These are phyloP conservation scores for Apoderus coryli DNA, from an alignment of 2,888 invertebrate genomes.

Conservation along the genomic window DNA sequence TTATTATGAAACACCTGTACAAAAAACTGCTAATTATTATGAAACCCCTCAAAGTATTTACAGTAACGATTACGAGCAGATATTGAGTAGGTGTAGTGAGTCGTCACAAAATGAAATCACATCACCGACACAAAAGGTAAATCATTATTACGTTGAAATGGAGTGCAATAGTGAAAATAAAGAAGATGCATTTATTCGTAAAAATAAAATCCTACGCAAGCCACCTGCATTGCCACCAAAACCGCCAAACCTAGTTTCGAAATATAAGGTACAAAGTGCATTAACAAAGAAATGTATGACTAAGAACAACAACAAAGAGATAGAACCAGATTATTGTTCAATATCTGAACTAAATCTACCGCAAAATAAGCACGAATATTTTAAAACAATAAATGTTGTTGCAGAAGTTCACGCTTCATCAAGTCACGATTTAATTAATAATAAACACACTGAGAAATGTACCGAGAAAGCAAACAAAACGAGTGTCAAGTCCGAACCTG, in stretches of 20 bases:
- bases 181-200: constrained; percentile 23
- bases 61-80: constrained; percentile 61
- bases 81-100: constrained; percentile 38
- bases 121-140: constrained; percentile 35
- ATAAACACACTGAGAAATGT: constrained; percentile 17
- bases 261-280: constrained; percentile 39
- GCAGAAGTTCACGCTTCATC: constrained; percentile 28
- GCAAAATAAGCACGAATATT: constrained; percentile 20
- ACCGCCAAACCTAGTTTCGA: constrained; percentile 56
- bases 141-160: constrained; percentile 49
- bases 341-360: constrained; percentile 55
- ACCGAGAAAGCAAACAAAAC: constrained; percentile 11
- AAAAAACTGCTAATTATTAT: constrained; percentile 38
- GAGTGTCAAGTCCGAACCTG: constrained; percentile 16
- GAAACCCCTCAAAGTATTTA: constrained; percentile 57
- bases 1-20: constrained; percentile 34
- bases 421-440: constrained; percentile 22
- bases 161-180: constrained; percentile 33
- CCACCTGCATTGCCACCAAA: constrained; percentile 69
- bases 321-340: constrained; percentile 62
- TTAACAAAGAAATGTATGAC: constrained; percentile 18
- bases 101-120: constrained; percentile 32
- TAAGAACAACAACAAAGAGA: constrained; percentile 24
- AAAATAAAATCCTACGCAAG: constrained; percentile 43
- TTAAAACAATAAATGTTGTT: constrained; percentile 27